Evolutionary conservation across 2,113 vertebrate species (phyloP), one percentile per base, ranked within the genome.

Genomic region (Melierax canorus): DNA sequence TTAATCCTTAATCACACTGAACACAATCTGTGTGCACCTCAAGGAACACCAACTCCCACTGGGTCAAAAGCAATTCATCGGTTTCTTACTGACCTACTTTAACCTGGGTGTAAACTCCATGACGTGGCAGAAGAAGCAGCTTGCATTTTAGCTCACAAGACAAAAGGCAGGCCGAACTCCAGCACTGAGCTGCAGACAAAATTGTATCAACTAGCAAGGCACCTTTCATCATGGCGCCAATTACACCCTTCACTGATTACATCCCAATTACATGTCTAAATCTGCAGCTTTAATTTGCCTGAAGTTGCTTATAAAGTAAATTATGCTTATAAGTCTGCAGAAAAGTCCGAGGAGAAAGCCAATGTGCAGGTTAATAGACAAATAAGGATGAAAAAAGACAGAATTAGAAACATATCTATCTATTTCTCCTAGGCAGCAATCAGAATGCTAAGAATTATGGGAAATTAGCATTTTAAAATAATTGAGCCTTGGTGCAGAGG

Each of bases 21-120:
- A 76, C 56, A 55, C 36, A 23, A 55, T 80, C 72, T 51, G 46
- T 11, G 24, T 11, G 39, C 56, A 60, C 43, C 82, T 93, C 72
- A 81, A 62, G 85, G 82, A 59, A 27, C 36, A 91, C 56, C 82
- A 83, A 43, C 88, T 97, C 86, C 50, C 91, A 74, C 86, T 74
- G 59, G 83, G 55, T 80, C 83, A 94, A 73, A 86, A 86, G 86
- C 60, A 91, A 94, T 66, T 66, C 15, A n/a, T 68, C 56, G 26
- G 43, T 72, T 94, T 77, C 83, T 85, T 78, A 78, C 64, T 90
- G 93, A 91, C 91, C 93, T 91, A 66, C 89, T 96, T 95, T 43
- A 92, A 85, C 89, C 73, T 60, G 77, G 76, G 84, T 75, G 87
- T 68, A 90, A 96, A 87, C 84, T 53, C 60, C 26, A 32, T 59